Conservation (phyloP, 2,888 invertebrate genomes). For the Meiosimyza decipiens region DNA sequence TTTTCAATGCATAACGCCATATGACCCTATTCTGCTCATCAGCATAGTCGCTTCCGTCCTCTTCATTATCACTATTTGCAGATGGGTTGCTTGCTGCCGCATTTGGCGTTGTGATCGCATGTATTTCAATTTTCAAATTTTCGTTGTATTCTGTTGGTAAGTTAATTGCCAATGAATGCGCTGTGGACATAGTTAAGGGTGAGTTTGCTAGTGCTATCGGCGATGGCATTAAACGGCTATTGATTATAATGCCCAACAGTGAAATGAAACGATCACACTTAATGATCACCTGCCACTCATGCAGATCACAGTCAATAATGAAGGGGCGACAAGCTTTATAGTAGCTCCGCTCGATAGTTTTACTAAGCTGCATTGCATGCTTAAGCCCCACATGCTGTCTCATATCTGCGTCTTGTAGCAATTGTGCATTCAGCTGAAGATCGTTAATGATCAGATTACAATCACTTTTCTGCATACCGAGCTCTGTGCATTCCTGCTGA, state of each 20-base stretch:
- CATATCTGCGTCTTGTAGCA: constrained; percentile 14
- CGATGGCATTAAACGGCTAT: constrained; percentile 62
- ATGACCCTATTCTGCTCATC: constrained; percentile 39
- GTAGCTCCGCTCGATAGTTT: constrained; percentile 59
- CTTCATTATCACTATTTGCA: constrained; percentile 27
- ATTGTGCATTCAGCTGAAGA: constrained; percentile 46
- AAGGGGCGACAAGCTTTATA: constrained; percentile 65
- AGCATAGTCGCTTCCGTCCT: constrained; percentile 2
- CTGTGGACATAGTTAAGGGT: neutral
- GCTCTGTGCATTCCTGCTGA: constrained; percentile 59
- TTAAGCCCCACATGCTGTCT: neutral
- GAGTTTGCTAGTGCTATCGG: constrained; percentile 35
- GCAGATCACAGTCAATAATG: constrained; percentile 54
- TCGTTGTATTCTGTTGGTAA: constrained; percentile 57
- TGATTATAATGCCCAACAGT: constrained; percentile 59
- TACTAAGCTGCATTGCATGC: constrained; percentile 35
- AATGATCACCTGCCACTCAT: constrained; percentile 56
- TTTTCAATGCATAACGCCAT: constrained; percentile 56
- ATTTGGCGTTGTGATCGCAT: constrained; percentile 35
- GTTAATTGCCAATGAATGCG: neutral
- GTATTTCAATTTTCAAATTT: constrained; percentile 57
- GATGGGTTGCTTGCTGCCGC: neutral
- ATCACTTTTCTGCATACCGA: constrained; percentile 54
- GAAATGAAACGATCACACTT: constrained; percentile 62
- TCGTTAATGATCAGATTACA: constrained; percentile 40